Evolutionary conservation across 2,797 vertebrate species (phyloP).

Genomic region (Menidia menidia): DNA sequence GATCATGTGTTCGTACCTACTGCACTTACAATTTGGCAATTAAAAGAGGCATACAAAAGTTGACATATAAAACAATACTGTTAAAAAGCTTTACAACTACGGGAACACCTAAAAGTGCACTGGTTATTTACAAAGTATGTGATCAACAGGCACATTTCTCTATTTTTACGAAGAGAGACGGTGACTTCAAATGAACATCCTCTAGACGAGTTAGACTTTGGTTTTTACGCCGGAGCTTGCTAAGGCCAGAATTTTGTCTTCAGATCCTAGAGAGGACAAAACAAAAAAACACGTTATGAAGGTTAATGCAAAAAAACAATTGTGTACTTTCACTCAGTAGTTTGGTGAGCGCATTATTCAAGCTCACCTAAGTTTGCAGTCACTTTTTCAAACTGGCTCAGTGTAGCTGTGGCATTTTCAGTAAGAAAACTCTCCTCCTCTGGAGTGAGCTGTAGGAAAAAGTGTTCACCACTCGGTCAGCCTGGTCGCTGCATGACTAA

Average conservation of each 20-base stretch:
- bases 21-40: slow-evolving; percentile 40
- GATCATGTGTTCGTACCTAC: slow-evolving; percentile 44
- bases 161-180: slow-evolving; percentile 20
- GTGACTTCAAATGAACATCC: slow-evolving; percentile 14
- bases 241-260: slow-evolving; percentile 97
- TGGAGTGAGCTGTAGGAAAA: slow-evolving; percentile 85
- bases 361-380: slow-evolving; percentile 89
- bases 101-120: slow-evolving; percentile 39
- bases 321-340: neutral
- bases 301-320: neutral
- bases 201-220: slow-evolving; percentile 78
- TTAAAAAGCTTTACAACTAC: slow-evolving; percentile 59
- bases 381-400: slow-evolving; percentile 97
- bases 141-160: slow-evolving; percentile 46
- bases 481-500: slow-evolving; percentile 8
- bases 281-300: neutral
- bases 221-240: slow-evolving; percentile 94
- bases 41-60: slow-evolving; percentile 63
- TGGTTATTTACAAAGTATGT: slow-evolving; percentile 50
- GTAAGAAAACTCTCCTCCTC: slow-evolving; percentile 92
- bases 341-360: neutral
- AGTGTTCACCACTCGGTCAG: slow-evolving; percentile 6
- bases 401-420: slow-evolving; percentile 89
- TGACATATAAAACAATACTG: slow-evolving; percentile 58
- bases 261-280: slow-evolving; percentile 85